Base-by-base conservation (phyloP, 2,113 vertebrate genomes). In the Fulica atra region DNA sequence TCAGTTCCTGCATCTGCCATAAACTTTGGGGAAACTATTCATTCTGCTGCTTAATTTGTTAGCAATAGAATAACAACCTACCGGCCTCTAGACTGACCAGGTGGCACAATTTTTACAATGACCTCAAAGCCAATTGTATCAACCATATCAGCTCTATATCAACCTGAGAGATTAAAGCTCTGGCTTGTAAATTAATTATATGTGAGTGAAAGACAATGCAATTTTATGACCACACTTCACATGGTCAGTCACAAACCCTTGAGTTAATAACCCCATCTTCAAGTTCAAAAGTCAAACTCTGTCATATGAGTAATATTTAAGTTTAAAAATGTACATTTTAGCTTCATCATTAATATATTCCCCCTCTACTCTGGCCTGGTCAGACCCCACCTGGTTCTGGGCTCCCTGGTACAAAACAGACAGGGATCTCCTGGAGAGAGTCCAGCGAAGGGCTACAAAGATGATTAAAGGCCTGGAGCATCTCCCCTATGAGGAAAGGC, bases 1-100 rank as follows among this genome's bases (percentile, higher is more conserved):
- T 95, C 73, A 78, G 71, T 73, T 95, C 90, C 90, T 90, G 79
- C 89, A 82, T 38, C 56, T 95, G 92, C 63, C 71, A 88, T 78
- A 92, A 93, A 51, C 71, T 89, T 85, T 26, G 36, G 79, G 42
- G 74, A 93, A 95, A 61, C 31, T 19, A 70, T 80, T 91, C 15
- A 81, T 94, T 83, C 53, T 68, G 12, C 53, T 77, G 74, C 60
- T 83, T 36, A 77, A 80, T 92, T 90, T 86, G 74, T 66, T 83
- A 92, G 68, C 54, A 91, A 31, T 51, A 88, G 82, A 91, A 94
- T 11, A 86, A 80, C 36, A 1, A 64, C n/a, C 29, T 54, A 72
- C 33, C 7, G 5, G 36, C 36, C 80, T 63, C 59, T 51, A 70
- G 59, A 71, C 31, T 36, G 68, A 83, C 19, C 2, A 1, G 28